Base-by-base conservation (phyloP, 2,888 invertebrate species). In the Cecidostiba fungosa region DNA sequence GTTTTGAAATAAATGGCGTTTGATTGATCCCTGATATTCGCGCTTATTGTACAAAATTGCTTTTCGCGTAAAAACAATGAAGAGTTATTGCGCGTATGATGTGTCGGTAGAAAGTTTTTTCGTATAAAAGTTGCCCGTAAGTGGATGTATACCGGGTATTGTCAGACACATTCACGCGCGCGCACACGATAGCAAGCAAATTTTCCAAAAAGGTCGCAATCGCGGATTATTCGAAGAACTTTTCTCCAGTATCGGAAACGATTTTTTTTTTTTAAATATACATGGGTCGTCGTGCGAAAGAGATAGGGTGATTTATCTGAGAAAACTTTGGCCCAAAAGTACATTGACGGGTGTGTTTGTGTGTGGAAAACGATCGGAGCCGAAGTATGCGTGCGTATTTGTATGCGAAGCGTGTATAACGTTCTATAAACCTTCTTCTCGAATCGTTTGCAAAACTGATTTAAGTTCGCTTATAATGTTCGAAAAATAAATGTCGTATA, bases 301-400 rank as follows among this genome's bases (percentile, higher is more conserved):
- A 72, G 43, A 72, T 72, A 72, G 39, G 43, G 43, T 43, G 72
- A 72, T 43, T 72, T 72, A 72, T 72, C 23, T 72, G 14, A n/a
- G 43, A 39, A 39, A 39, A 72, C 39, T 39, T 39, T 43, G 23
- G 23, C 66, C 23, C 16, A 12, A 54, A n/a, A 54, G 3, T n/a
- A 54, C 54, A 54, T 54, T 16, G 5, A 54, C 54, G 54, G 10
- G 2, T n/a, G 54, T 19, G 32, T n/a, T n/a, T 39, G 39, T 39
- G 39, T 16, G 47, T 43, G 5, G 54, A n/a, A 54, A 54, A 47
- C 47, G 47, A 47, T 47, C 47, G 16, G 47, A 47, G 16, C 32
- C 32, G 32, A 32, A 32, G 10, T 39, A 8, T 6, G 39, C 8
- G 10, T 43, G 19, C n/a, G 23, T 5, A 32, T 26, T 69, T 2